Evolutionary conservation across 1,140 invertebrate genomes (phyloP).

Genomic region (Helicoverpa zea): DNA sequence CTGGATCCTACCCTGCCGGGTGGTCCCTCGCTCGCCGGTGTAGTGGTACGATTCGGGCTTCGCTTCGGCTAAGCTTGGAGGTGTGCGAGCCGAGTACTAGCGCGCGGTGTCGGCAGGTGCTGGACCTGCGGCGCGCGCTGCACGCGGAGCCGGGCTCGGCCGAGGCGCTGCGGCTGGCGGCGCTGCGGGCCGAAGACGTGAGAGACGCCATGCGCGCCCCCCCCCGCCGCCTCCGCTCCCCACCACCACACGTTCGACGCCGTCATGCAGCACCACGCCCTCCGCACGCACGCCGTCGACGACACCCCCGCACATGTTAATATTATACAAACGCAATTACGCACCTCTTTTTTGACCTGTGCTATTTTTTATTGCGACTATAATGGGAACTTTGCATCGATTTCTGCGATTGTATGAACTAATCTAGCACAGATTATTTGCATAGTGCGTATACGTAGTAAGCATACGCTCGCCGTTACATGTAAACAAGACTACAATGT

Average conservation of each 20-base stretch:
- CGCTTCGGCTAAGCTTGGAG: conserved; percentile 9
- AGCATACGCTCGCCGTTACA: conserved; percentile 13
- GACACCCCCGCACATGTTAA: conserved; percentile 52
- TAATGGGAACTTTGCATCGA: conserved; percentile 36
- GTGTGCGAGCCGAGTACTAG: conserved; percentile 3
- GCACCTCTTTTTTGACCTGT: conserved; percentile 50
- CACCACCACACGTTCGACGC: conserved; percentile 85
- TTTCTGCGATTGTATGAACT: conserved; percentile 46
- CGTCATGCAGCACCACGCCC: conserved; percentile 84
- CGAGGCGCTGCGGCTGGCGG: conserved; percentile 83
- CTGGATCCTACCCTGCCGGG: background rate
- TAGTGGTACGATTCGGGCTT: conserved; percentile 30
- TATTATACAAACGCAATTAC: conserved; percentile 41
- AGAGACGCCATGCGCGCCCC: conserved; percentile 66
- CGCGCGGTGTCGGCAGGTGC: conserved; percentile 85
- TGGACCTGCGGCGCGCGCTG: conserved; percentile 90
- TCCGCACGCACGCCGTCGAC: conserved; percentile 74
- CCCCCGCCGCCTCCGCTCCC: conserved; percentile 69
- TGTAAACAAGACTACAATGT: background rate
- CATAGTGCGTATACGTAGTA: conserved; percentile 52
- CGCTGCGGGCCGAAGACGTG: conserved; percentile 84
- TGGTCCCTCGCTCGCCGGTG: conserved; percentile 26
- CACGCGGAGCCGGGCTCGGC: conserved; percentile 88
- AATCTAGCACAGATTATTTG: conserved; percentile 53
- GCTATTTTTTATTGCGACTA: conserved; percentile 34